A percentile compares a stretch with the other conserved stretches of the same genome.
Conservation (phyloP, 2,888 invertebrate species). For the Priocnemis perturbator region DNA sequence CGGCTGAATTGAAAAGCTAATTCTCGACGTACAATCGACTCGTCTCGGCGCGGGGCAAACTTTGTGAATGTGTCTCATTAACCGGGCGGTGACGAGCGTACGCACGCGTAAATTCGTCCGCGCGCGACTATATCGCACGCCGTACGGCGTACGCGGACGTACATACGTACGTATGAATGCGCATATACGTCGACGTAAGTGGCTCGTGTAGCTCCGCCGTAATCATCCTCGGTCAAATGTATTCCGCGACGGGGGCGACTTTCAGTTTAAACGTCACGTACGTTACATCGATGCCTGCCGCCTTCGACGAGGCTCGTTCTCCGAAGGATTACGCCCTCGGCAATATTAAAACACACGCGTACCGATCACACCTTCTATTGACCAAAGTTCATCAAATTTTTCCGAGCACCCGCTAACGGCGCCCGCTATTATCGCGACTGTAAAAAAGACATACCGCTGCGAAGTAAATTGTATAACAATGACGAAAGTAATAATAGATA, state of each 20-base stretch:
- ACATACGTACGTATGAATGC: slow-evolving; percentile 26
- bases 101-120: slow-evolving; percentile 12
- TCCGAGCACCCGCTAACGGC: too few species aligned
- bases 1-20: slow-evolving; percentile 70
- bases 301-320: slow-evolving; percentile 67
- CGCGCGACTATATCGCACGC: neutral
- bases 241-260: slow-evolving; percentile 27
- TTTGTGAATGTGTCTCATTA: slow-evolving; percentile 74
- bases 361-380: too few species aligned
- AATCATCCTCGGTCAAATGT: slow-evolving; percentile 46
- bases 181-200: slow-evolving; percentile 31
- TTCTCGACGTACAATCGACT: slow-evolving; percentile 72
- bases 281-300: slow-evolving; percentile 1
- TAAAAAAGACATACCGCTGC: too few species aligned
- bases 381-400: too few species aligned
- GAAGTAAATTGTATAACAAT: slow-evolving; percentile 26
- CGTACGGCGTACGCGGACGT: slow-evolving; percentile 44
- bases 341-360: too few species aligned
- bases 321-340: slow-evolving; percentile 59
- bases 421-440: too few species aligned
- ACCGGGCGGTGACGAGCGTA: slow-evolving; percentile 46
- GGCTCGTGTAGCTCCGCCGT: slow-evolving; percentile 44
- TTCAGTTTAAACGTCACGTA: slow-evolving; percentile 39
- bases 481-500: slow-evolving; percentile 48
- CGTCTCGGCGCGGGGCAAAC: slow-evolving; percentile 68